Conservation (phyloP, 2,113 vertebrate species). For the Rhinolophus ferrumequinum region DNA sequence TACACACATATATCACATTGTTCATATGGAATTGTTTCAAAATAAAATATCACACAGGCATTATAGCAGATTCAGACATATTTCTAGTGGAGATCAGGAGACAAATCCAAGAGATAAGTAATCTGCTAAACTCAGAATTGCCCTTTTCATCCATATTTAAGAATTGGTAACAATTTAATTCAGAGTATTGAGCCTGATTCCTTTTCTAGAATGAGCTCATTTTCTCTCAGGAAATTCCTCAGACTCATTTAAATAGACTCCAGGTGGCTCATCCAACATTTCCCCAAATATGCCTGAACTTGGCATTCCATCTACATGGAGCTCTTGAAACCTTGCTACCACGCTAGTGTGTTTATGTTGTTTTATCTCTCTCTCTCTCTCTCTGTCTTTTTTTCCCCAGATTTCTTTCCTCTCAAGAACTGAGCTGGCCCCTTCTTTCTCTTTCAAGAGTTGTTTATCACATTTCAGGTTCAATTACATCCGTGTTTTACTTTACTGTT, state of each 20-base stretch:
- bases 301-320: neutral
- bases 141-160: neutral
- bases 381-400: neutral
- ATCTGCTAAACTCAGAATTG: neutral
- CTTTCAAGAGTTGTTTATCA: neutral
- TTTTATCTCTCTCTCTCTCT: no score
- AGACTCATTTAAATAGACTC: neutral
- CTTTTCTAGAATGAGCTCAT: neutral
- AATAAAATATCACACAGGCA: slow-evolving; percentile 13
- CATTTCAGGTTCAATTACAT: neutral
- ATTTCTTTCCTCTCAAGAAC: neutral
- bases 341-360: no score
- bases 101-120: neutral
- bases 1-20: neutral
- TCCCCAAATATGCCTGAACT: neutral
- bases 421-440: neutral
- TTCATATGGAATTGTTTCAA: slow-evolving; percentile 16
- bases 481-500: neutral
- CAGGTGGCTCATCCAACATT: neutral
- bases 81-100: neutral
- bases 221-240: neutral
- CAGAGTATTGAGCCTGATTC: neutral
- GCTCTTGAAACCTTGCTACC: neutral
- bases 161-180: neutral
- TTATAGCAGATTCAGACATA: neutral